These are phyloP conservation scores for Aphelenchoides avenae DNA, from an alignment of 1,140 invertebrate species.

Conservation along the genomic window DNA sequence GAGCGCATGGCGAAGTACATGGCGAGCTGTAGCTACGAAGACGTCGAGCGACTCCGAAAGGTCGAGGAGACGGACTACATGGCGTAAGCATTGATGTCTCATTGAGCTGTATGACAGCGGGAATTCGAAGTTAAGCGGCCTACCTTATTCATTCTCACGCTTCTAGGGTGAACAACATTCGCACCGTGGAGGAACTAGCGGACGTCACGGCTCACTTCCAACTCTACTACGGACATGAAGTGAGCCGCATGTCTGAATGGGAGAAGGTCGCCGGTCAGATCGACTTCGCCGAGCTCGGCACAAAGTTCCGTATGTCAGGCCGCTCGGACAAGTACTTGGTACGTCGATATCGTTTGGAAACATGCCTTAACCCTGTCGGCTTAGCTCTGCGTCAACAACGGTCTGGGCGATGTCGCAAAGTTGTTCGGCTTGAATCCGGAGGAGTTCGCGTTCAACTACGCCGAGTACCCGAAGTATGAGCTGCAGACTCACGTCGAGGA, in stretches of 20 bases:
- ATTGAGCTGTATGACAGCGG: background rate
- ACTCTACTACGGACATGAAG: constrained; percentile 39
- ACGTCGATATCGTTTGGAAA: too few relatives aligned
- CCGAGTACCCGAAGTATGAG: constrained; percentile 86
- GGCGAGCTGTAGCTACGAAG: too few relatives aligned
- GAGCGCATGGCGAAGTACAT: constrained; percentile 22
- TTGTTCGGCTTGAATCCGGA: constrained; percentile 88
- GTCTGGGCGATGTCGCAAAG: constrained; percentile 40
- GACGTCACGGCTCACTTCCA: constrained; percentile 43
- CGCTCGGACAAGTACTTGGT: too few relatives aligned
- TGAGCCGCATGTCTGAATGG: constrained; percentile 42
- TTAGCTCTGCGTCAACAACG: constrained; percentile 46
- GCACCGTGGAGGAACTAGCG: constrained; percentile 37
- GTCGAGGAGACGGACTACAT: constrained; percentile 37
- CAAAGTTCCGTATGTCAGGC: background rate
- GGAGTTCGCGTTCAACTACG: constrained; percentile 90
- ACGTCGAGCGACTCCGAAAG: constrained; percentile 10
- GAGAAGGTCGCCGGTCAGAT: constrained; percentile 15
- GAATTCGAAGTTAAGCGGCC: constrained; percentile 4
- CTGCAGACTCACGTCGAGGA: constrained; percentile 78
- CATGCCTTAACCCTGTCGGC: too few relatives aligned
- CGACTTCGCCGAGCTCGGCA: constrained; percentile 3
- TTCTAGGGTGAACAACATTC: constrained; percentile 27
- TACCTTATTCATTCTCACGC: too few relatives aligned
- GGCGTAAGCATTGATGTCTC: constrained; percentile 18